A percentile compares a stretch with the other conserved stretches of the same genome.
These are phyloP conservation scores for Athalia rosae DNA, from an alignment of 2,888 invertebrate species.

Conservation along the genomic window DNA sequence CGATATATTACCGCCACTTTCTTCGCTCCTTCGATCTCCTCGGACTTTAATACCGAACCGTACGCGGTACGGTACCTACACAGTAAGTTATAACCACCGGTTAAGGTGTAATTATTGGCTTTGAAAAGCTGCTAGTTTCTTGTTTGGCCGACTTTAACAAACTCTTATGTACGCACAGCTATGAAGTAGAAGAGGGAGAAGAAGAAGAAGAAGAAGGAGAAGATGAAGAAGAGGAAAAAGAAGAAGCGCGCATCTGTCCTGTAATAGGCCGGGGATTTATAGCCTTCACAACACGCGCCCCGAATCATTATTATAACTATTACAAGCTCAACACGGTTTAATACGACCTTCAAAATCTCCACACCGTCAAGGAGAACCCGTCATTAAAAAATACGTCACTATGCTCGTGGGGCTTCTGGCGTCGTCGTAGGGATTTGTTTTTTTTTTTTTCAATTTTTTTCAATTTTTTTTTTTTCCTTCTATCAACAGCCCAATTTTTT, in stretches of 20 bases:
- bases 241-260: constrained; percentile 67
- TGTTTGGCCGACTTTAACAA: constrained; percentile 21
- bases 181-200: neutral
- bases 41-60: neutral
- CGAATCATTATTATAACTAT: constrained; percentile 58
- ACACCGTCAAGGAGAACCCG: neutral
- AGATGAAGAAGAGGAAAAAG: constrained; percentile 48
- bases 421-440: neutral
- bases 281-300: constrained; percentile 64
- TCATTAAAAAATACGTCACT: constrained; percentile 6
- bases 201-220: no score
- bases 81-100: constrained; percentile 28
- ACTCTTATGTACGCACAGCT: neutral
- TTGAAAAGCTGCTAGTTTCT: constrained; percentile 34
- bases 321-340: constrained; percentile 56
- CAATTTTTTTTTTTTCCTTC: neutral
- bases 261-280: constrained; percentile 69
- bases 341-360: constrained; percentile 52
- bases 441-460: neutral
- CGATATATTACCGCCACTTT: constrained; percentile 24
- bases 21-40: constrained; percentile 26
- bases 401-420: constrained; percentile 15
- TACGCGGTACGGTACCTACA: no score
- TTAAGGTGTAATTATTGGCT: constrained; percentile 53
- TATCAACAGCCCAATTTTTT: neutral